Evolutionary conservation across 2,113 vertebrate genomes (phyloP), one percentile per base, ranked within the genome.

Genomic region (Brachyhypopomus occidentalis): DNA sequence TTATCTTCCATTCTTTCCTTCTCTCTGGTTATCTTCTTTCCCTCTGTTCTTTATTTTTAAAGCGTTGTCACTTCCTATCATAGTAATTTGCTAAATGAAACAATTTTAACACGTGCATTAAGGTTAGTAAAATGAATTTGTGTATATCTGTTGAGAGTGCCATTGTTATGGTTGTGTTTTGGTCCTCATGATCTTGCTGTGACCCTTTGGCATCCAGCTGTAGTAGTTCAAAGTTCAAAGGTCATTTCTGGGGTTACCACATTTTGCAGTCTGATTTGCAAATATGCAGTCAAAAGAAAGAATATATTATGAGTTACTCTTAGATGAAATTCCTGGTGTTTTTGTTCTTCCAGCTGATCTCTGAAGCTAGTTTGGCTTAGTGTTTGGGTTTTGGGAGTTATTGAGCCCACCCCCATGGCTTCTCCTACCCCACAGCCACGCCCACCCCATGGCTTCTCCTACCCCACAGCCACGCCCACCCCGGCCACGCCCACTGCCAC

Each of bases 371-470:
- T 52, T 1, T 14, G 12, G 45, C 12, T 1, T 11, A 52, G 45
- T 52, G 45, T 52, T 52, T 14, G 12, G 45, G 9, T 14, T 52
- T 79, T 56, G 56, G 17, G 52, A 66, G 55, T 79, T 38, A 36
- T 77, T 52, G 20, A 63, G 69, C 59, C 59, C 78, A 38, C 25
- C 22, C 45, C 12, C 17, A 79, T 77, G 72, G 77, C 77, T 80
- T 73, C 71, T 73, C 70, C 41, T 6, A 6, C 22, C 52, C 56
- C 62, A 77, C 71, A 73, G 63, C 41, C 11, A 17, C 22, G 23
- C 63, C 55, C 14, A 55, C 63, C 41, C 60, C 48, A 79, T 77
- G 72, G 77, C 76, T 83, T 77, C 71, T 72, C 70, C 41, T 6
- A 5, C 22, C 52, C 56, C 62, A 77, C 71, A 72, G 63, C 41